These are phyloP conservation scores for Brenthis daphne DNA, from an alignment of 2,888 invertebrate species.

Conservation along the genomic window DNA sequence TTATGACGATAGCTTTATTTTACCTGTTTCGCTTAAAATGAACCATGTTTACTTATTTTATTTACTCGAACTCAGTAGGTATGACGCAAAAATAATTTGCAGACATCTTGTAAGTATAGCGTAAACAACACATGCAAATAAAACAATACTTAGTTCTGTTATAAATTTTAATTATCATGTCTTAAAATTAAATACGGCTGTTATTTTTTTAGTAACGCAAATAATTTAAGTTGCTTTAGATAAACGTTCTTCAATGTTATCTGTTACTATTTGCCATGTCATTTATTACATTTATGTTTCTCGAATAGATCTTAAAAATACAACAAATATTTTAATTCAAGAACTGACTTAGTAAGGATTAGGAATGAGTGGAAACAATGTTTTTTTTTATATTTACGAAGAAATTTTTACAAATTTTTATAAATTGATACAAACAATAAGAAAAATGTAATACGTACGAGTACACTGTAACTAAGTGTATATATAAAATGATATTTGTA, in stretches of 20 bases:
- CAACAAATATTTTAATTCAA: too few species aligned
- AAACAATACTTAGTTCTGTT: constrained; percentile 22
- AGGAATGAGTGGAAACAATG: too few species aligned
- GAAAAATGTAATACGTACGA: too few species aligned
- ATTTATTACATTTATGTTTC: not conserved
- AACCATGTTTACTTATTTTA: constrained; percentile 33
- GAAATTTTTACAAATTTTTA: too few species aligned
- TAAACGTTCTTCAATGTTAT: constrained; percentile 9
- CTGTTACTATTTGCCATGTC: constrained; percentile 14
- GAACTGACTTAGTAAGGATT: too few species aligned
- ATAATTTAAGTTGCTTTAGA: constrained; percentile 3
- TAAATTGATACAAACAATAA: too few species aligned
- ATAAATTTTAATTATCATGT: constrained; percentile 29
- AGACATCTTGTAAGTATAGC: constrained; percentile 14
- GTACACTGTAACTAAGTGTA: too few species aligned
- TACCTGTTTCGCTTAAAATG: not conserved
- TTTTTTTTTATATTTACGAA: too few species aligned
- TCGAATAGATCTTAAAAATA: constrained; percentile 3
- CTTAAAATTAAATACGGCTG: constrained; percentile 20
- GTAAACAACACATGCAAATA: constrained; percentile 32
- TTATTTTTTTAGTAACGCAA: constrained; percentile 13
- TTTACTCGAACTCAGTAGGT: constrained; percentile 45
- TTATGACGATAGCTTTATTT: constrained; percentile 3
- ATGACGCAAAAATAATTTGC: constrained; percentile 49
- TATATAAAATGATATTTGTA: too few species aligned